phyloP scores from a whole-genome alignment of 1,140 invertebrate species.

The Thaumetopoea pityocampa region DNA sequence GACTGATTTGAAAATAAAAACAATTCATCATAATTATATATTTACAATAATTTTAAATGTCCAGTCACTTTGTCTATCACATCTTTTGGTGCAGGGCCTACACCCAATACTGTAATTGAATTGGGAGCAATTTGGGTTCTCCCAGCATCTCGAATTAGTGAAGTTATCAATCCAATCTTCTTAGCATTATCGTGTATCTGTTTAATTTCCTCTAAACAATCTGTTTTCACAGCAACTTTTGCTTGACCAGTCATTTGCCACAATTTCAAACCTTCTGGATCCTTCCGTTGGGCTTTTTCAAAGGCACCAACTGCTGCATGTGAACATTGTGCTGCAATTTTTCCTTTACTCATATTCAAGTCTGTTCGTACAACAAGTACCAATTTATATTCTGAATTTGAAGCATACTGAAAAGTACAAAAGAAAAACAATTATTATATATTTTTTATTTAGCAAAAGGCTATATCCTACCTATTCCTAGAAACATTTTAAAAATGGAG shows the following conservation, averaged over 20 bases:
- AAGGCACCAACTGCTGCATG: constrained; percentile 92
- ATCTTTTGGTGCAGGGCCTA: constrained; percentile 89
- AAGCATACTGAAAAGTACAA: constrained; percentile 50
- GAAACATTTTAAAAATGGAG: too few species aligned
- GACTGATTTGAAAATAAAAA: too few species aligned
- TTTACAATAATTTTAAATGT: constrained; percentile 88
- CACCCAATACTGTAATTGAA: constrained; percentile 90
- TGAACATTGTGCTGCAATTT: constrained; percentile 93
- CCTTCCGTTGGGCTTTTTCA: constrained; percentile 79
- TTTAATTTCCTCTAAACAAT: constrained; percentile 81
- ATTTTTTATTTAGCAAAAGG: too few species aligned
- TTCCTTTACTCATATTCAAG: constrained; percentile 96
- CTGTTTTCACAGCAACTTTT: constrained; percentile 88
- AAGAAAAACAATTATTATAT: constrained; percentile 3
- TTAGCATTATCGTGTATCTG: constrained; percentile 82
- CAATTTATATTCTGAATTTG: constrained; percentile 82
- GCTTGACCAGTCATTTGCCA: constrained; percentile 90
- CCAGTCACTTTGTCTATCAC: constrained; percentile 90
- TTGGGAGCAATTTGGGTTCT: constrained; percentile 92
- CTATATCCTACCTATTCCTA: too few species aligned
- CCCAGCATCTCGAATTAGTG: constrained; percentile 90
- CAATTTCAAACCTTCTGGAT: constrained; percentile 79
- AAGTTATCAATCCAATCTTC: constrained; percentile 81
- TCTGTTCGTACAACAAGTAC: constrained; percentile 92
- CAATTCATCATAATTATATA: constrained; percentile 1